Percentiles rank a stretch among this genome's conserved stretches.
Evolutionary conservation across 2,797 vertebrate genomes (phyloP).

Genomic region (Microctenopoma lineatum): DNA sequence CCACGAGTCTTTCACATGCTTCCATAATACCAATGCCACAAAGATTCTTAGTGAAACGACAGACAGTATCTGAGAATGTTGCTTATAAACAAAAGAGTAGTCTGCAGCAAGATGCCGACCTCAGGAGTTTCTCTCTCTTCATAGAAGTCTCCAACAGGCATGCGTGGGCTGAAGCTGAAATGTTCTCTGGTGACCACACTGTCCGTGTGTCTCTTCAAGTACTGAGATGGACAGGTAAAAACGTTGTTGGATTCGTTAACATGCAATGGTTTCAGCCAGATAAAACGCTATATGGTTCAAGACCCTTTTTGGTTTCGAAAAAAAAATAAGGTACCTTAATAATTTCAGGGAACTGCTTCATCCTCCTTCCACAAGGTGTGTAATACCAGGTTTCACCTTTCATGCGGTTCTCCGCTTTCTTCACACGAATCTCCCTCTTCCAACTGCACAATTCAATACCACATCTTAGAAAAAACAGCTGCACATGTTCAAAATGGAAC

Average conservation of each 20-base stretch:
- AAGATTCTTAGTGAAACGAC: background rate
- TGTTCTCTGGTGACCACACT: conserved; percentile 91
- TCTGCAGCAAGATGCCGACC: conserved; percentile 75
- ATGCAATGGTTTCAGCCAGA: background rate
- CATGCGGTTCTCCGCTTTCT: conserved; percentile 90
- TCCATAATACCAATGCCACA: background rate
- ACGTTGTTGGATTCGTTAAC: background rate
- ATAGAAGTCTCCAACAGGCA: conserved; percentile 97
- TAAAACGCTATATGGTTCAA: too few species aligned
- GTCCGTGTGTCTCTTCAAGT: conserved; percentile 90
- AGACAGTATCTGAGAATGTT: background rate
- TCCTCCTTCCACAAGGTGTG: conserved; percentile 94
- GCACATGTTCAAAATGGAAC: background rate
- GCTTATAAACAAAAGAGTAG: background rate
- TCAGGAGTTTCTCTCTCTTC: conserved; percentile 92
- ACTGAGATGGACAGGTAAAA: conserved; percentile 74
- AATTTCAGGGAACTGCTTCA: conserved; percentile 98
- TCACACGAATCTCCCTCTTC: conserved; percentile 94
- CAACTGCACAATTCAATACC: conserved; percentile 81
- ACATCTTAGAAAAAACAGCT: background rate
- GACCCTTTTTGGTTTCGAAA: background rate
- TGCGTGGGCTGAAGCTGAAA: conserved; percentile 98
- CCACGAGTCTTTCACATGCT: background rate
- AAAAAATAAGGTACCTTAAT: conserved; percentile 87
- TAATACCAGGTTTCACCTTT: conserved; percentile 99